Percentiles rank a stretch among this genome's conserved stretches.
phyloP scores from a whole-genome alignment of 1,140 invertebrate species.

The Orius insidiosus region DNA sequence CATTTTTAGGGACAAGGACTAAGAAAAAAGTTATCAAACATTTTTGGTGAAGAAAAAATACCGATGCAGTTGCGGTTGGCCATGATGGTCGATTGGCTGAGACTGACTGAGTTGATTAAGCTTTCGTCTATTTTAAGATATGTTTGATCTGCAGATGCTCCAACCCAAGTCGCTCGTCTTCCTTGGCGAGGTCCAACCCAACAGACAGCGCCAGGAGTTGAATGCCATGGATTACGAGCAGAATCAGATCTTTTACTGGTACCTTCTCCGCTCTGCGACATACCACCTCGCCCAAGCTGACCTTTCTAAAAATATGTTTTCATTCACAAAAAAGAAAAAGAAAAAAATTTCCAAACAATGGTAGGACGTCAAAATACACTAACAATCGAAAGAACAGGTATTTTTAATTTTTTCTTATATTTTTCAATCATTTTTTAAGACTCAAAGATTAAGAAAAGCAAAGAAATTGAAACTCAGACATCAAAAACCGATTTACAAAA shows the following conservation, averaged over 20 bases:
- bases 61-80: constrained; percentile 66
- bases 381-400: too few relatives aligned
- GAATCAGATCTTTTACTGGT: constrained; percentile 14
- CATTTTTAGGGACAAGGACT: constrained; percentile 50
- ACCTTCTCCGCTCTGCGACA: constrained; percentile 10
- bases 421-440: too few relatives aligned
- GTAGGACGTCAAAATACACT: neutral
- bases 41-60: constrained; percentile 1
- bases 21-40: constrained; percentile 23
- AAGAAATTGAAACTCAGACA: too few relatives aligned
- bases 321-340: constrained; percentile 15
- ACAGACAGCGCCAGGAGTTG: constrained; percentile 61
- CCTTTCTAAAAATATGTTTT: constrained; percentile 47
- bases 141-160: constrained; percentile 86
- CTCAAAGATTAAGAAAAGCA: too few relatives aligned
- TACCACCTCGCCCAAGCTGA: constrained; percentile 53
- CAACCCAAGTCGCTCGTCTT: constrained; percentile 79
- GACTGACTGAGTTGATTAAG: constrained; percentile 72
- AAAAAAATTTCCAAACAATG: constrained; percentile 8
- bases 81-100: constrained; percentile 70
- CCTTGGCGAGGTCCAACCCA: constrained; percentile 58
- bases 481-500: too few relatives aligned
- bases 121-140: constrained; percentile 86
- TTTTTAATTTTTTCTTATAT: too few relatives aligned
- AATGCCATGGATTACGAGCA: constrained; percentile 48